Conservation (phyloP, 2,797 vertebrate species). For the Arctocebus calabarensis region DNA sequence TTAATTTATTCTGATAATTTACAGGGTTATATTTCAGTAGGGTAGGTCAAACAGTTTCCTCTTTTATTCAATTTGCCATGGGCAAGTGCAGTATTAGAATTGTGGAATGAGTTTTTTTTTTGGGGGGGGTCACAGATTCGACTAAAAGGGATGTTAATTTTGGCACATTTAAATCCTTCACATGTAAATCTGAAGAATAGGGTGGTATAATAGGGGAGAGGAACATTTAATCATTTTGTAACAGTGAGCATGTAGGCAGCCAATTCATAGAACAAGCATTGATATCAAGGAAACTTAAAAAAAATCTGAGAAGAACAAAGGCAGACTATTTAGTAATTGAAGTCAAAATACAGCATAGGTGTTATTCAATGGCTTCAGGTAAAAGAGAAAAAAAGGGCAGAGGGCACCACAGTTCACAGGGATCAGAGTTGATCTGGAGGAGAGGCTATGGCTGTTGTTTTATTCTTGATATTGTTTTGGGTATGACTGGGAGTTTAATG, state of each 20-base stretch:
- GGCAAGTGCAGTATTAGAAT: constrained; percentile 71
- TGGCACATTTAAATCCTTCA: constrained; percentile 64
- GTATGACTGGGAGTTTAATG: constrained; percentile 86
- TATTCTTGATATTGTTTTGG: constrained; percentile 79
- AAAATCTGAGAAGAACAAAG: constrained; percentile 20
- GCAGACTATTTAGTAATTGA: background rate
- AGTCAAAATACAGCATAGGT: background rate
- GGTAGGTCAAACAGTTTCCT: constrained; percentile 33
- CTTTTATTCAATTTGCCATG: constrained; percentile 45
- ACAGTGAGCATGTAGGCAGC: constrained; percentile 7
- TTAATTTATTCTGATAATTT: constrained; percentile 56
- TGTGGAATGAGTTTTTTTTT: background rate
- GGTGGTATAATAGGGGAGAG: background rate
- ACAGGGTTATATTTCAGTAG: constrained; percentile 30
- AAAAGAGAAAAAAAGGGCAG: background rate
- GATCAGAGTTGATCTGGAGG: constrained; percentile 49
- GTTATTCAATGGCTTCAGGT: background rate
- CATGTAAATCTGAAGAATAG: constrained; percentile 23
- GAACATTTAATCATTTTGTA: background rate
- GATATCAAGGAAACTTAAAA: background rate
- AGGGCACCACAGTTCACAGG: constrained; percentile 52
- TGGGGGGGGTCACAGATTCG: constrained; percentile 14
- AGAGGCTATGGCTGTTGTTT: constrained; percentile 78
- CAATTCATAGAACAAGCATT: constrained; percentile 48
- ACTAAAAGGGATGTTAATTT: constrained; percentile 63